phyloP scores from a whole-genome alignment of 2,797 vertebrate species.

The Hylomyscus alleni region DNA sequence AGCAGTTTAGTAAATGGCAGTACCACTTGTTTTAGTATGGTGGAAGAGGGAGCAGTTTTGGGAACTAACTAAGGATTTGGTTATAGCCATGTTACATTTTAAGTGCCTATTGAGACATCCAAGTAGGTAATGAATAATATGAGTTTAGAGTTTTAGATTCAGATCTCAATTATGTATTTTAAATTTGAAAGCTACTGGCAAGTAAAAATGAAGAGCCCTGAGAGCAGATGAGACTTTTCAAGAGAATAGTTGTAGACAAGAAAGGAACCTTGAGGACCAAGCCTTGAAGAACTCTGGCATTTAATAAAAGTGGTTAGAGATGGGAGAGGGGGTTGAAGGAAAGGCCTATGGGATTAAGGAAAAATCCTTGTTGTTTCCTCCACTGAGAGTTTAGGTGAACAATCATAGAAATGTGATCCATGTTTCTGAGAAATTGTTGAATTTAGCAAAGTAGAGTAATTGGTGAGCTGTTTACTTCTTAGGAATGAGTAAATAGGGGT shows the following conservation, averaged over 20 bases:
- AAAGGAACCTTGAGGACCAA: not conserved
- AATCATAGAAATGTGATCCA: not conserved
- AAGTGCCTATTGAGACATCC: not conserved
- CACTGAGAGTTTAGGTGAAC: not conserved
- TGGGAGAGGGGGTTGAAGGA: not conserved
- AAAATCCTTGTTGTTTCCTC: not conserved
- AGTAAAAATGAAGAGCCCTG: not conserved
- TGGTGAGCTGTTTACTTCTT: not conserved
- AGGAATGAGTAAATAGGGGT: not conserved
- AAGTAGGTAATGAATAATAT: not conserved
- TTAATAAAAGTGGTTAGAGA: not conserved
- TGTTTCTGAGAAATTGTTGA: not conserved
- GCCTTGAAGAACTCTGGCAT: not conserved
- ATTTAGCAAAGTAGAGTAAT: not conserved
- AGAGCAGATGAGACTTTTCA: not conserved
- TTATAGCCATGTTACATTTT: not conserved
- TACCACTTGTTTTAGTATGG: not conserved
- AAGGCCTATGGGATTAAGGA: not conserved
- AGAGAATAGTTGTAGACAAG: not conserved
- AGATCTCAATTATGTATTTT: not conserved
- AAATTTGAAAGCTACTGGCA: not conserved
- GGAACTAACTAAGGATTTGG: not conserved
- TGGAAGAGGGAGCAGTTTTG: not conserved
- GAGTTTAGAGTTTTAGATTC: not conserved
- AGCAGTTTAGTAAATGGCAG: not conserved